Percentiles rank a stretch among this genome's conserved stretches.
These are phyloP conservation scores for Cryptus armator DNA, from an alignment of 2,888 invertebrate genomes.

Conservation along the genomic window DNA sequence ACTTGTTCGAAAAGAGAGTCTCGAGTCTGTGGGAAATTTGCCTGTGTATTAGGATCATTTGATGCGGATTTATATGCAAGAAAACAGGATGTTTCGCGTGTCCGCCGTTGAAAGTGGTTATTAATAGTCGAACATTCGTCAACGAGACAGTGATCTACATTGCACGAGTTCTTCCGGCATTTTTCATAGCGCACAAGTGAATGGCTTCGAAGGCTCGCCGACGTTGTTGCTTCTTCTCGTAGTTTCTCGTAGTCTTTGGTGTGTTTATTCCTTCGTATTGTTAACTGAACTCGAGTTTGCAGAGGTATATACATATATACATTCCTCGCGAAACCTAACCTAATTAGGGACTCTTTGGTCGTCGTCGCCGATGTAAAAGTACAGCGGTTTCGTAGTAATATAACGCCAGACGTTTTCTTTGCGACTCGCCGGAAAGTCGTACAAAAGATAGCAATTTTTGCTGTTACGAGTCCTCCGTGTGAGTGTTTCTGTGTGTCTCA, in stretches of 20 bases:
- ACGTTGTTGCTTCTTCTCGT: constrained; percentile 2
- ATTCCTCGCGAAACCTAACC: constrained; percentile 38
- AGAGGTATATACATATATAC: background rate
- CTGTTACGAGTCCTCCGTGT: background rate
- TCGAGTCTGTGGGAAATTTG: background rate
- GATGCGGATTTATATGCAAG: constrained; percentile 1
- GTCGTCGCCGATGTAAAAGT: background rate
- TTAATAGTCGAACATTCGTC: constrained; percentile 42
- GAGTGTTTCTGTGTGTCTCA: constrained; percentile 33
- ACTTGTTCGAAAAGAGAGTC: background rate
- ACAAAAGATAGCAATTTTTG: constrained; percentile 52
- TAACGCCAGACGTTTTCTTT: constrained; percentile 45
- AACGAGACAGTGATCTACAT: constrained; percentile 43
- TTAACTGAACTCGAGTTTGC: no score
- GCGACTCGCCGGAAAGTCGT: constrained; percentile 38
- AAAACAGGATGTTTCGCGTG: constrained; percentile 15
- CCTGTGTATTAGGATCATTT: background rate
- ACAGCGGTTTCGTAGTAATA: constrained; percentile 12
- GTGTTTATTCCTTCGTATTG: background rate
- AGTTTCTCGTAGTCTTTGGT: constrained; percentile 4
- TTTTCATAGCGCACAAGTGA: background rate
- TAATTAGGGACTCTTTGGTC: constrained; percentile 52
- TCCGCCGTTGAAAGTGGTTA: constrained; percentile 17
- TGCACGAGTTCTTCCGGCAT: constrained; percentile 33
- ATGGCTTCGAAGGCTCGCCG: background rate